Percentiles rank a stretch among this genome's conserved stretches.
Evolutionary conservation across 2,797 vertebrate species (phyloP).

Genomic region (Muscicapa comitata): DNA sequence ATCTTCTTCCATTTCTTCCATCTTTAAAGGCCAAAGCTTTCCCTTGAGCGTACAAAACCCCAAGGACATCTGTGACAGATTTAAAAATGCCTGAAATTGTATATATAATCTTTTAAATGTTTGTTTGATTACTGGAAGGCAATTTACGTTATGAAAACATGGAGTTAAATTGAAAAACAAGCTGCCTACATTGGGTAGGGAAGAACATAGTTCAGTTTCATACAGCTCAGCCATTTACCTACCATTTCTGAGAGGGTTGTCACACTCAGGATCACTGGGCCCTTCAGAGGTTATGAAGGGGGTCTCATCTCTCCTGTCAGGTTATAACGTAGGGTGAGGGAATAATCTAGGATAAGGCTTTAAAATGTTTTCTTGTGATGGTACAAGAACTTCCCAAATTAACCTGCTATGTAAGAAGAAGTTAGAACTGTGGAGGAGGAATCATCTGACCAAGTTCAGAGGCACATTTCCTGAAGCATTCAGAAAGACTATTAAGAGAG

Average conservation of each 20-base stretch:
- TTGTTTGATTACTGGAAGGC: slow-evolving; percentile 4
- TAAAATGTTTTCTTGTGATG: not conserved
- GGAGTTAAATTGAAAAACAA: not conserved
- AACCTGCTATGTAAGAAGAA: not conserved
- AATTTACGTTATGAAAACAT: not conserved
- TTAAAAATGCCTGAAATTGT: slow-evolving; percentile 1
- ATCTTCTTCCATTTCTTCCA: not conserved
- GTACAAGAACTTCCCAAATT: not conserved
- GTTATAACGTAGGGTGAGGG: not conserved
- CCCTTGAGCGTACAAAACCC: not conserved
- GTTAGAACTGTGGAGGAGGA: not conserved
- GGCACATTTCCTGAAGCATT: not conserved
- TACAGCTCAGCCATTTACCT: not conserved
- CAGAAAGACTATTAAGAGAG: not conserved
- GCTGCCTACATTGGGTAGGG: not conserved
- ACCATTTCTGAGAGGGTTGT: not conserved
- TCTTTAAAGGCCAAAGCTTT: not conserved
- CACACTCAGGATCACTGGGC: not conserved
- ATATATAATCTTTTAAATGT: not conserved
- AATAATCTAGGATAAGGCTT: not conserved
- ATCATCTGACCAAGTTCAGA: not conserved
- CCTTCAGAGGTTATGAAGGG: not conserved
- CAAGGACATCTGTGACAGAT: not conserved
- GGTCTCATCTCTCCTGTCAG: not conserved
- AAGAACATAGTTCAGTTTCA: not conserved